Percentiles rank a stretch among this genome's conserved stretches.
Conservation (phyloP, 2,113 vertebrate genomes). For the Vidua chalybeata region DNA sequence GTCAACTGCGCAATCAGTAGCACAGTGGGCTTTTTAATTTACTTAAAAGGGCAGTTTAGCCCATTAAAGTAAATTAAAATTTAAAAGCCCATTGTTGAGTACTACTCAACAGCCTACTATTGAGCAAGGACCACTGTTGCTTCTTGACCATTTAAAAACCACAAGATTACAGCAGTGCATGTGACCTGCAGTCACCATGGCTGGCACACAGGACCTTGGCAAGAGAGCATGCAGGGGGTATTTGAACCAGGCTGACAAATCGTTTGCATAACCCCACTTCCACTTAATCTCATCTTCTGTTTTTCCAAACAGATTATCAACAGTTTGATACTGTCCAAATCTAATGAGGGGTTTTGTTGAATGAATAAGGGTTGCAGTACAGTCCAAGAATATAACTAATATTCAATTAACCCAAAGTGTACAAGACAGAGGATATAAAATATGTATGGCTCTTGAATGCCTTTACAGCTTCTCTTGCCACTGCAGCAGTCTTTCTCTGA, state of each 20-base stretch:
- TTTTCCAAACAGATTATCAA: not conserved
- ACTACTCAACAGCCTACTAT: not conserved
- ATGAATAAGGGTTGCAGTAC: not conserved
- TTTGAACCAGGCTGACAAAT: not conserved
- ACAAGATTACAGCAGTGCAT: not conserved
- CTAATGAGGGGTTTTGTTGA: not conserved
- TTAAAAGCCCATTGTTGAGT: not conserved
- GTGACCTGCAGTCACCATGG: not conserved
- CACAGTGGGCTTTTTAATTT: not conserved
- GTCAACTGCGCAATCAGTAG: not conserved
- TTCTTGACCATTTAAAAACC: not conserved
- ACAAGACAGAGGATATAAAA: not conserved
- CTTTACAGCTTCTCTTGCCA: not conserved
- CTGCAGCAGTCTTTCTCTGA: not conserved
- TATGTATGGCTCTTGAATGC: not conserved
- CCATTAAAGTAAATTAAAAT: not conserved
- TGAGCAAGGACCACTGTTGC: not conserved
- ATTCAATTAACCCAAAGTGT: not conserved
- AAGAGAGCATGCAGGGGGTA: not conserved
- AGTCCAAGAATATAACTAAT: not conserved
- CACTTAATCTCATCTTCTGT: not conserved
- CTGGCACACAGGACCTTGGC: not conserved
- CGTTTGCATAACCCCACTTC: not conserved
- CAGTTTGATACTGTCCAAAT: not conserved
- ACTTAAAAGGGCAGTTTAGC: not conserved